These are phyloP conservation scores for Mongoloraphidia duomilia DNA, from an alignment of 2,888 invertebrate genomes.

Conservation along the genomic window DNA sequence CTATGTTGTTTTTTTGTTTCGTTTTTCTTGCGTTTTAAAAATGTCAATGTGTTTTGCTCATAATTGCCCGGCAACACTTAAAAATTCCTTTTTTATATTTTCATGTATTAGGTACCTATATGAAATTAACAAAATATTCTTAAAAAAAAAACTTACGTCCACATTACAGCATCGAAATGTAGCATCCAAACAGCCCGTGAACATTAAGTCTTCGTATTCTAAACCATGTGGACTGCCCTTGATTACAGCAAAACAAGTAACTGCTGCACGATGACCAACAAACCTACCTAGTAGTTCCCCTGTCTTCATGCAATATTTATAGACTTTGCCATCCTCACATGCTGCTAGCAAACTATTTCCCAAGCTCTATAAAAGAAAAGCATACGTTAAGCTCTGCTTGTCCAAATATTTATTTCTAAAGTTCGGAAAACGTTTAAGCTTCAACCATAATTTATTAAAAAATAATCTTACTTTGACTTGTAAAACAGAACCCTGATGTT, in stretches of 20 bases:
- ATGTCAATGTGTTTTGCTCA: too few relatives aligned
- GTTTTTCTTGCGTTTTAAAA: too few relatives aligned
- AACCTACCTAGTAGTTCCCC: constrained; percentile 39
- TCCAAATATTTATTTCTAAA: too few relatives aligned
- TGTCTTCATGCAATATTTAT: constrained; percentile 38
- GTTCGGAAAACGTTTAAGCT: not conserved
- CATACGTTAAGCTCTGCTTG: too few relatives aligned
- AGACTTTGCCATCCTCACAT: constrained; percentile 46
- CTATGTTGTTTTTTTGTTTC: too few relatives aligned
- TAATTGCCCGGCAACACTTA: too few relatives aligned
- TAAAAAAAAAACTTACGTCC: constrained; percentile 26
- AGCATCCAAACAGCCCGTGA: constrained; percentile 47
- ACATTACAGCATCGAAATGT: constrained; percentile 44
- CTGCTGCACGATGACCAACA: constrained; percentile 41
- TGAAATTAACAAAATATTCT: too few relatives aligned
- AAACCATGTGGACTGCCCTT: constrained; percentile 23
- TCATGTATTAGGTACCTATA: too few relatives aligned
- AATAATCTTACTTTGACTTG: constrained; percentile 18
- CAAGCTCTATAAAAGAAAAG: constrained; percentile 35
- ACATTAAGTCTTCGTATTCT: constrained; percentile 36
- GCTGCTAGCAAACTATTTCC: constrained; percentile 45
- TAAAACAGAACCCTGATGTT: constrained; percentile 17
- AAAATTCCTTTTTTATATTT: too few relatives aligned
- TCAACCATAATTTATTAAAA: not conserved
- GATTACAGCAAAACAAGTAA: constrained; percentile 44